These are phyloP conservation scores for Gisinianus flammeolus DNA, from an alignment of 2,888 invertebrate species.

Conservation along the genomic window DNA sequence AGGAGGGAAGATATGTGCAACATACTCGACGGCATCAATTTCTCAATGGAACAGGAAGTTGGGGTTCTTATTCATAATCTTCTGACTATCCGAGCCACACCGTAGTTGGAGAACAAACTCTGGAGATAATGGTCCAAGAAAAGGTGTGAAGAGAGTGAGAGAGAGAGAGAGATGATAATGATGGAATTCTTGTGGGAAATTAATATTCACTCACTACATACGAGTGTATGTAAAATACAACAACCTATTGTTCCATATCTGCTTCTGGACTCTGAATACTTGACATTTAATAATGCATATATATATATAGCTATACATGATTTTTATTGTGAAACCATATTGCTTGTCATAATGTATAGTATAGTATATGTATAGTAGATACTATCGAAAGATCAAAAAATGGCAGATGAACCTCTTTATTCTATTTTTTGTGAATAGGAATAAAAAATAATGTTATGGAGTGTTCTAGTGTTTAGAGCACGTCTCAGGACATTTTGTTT, in stretches of 20 bases:
- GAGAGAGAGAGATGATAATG: constrained; percentile 20
- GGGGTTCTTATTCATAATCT: constrained; percentile 41
- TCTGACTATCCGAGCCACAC: neutral
- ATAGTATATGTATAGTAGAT: too few relatives aligned
- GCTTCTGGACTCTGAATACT: neutral
- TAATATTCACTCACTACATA: constrained; percentile 28
- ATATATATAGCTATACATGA: too few relatives aligned
- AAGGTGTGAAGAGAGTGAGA: constrained; percentile 33
- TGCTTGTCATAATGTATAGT: constrained; percentile 4
- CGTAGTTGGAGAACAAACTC: constrained; percentile 18
- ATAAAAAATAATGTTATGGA: neutral
- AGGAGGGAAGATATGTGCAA: neutral
- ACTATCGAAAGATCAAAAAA: too few relatives aligned
- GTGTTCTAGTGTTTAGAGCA: neutral
- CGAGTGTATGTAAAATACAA: too few relatives aligned
- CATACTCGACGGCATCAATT: constrained; percentile 34
- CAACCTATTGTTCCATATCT: neutral
- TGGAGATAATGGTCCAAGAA: constrained; percentile 21
- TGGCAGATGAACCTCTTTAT: neutral
- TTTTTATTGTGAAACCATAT: too few relatives aligned
- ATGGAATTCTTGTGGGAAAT: constrained; percentile 37
- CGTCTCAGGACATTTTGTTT: neutral
- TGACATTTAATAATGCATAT: too few relatives aligned
- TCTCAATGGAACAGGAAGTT: constrained; percentile 40
- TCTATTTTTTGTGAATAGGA: neutral